Evolutionary conservation across 2,113 vertebrate genomes (phyloP), one percentile per base, ranked within the genome.

Genomic region (Accipiter cooperii): DNA sequence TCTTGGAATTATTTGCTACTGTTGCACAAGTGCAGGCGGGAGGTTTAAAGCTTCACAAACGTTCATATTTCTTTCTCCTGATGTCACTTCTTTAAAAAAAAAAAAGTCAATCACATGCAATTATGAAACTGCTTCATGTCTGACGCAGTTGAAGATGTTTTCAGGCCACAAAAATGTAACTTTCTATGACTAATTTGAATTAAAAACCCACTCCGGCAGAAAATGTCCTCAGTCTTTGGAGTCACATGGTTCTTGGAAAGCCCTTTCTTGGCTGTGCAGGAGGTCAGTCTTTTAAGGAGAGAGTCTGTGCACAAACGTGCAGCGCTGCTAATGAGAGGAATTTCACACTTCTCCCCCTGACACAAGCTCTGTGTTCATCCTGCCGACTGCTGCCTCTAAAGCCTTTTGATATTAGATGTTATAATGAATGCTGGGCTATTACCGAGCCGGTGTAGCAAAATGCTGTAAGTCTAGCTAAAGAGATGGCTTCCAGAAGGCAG

Each of bases 101-200:
- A 71, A 44, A 31, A 84, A 58, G 24, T 29, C 29, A 51, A 34
- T 91, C 91, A 83, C 29, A 21, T 91, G 89, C 55, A 93, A 74
- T 95, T 97, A 87, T 88, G 93, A 95, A 97, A 95, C 89, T 46
- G 26, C 82, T 96, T 94, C 1, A 0, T 44, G 66, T 93, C 42
- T 95, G 93, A 97, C 84, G 91, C 89, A 93, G 87, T 69, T 92
- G 38, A 96, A 70, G 79, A 95, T 95, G 71, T 94, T 96, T 96
- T 96, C 93, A 94, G 93, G 94, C 89, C 95, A 96, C 93, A 97
- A 90, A 94, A 93, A 96, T 88, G 89, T 90, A 88, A 93, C 91
- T 96, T 96, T 91, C 78, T 96, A 36, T 91, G 96, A 93, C 70
- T 71, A 96, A 96, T 81, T 83, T 68, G 70, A 95, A 95, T 93